These are phyloP conservation scores for Psammodynastes pulverulentus DNA, from an alignment of 2,113 vertebrate species.

Conservation along the genomic window DNA sequence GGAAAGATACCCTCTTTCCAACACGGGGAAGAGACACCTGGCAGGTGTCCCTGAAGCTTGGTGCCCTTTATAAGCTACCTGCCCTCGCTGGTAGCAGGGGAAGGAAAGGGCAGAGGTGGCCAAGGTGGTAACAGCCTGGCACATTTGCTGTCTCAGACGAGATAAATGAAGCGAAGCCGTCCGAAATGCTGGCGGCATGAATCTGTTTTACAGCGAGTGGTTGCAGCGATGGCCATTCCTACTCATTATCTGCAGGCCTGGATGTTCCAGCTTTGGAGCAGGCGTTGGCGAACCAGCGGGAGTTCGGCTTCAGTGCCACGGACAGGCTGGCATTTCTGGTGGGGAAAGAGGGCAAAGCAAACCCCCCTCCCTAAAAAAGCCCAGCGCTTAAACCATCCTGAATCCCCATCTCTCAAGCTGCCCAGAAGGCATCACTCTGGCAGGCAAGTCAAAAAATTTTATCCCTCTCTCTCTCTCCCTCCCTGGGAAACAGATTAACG, in stretches of 20 bases:
- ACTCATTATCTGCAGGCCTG: slow-evolving; percentile 19
- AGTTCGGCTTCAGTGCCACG: not conserved
- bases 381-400: not conserved
- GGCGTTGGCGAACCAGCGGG: not conserved
- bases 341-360: not conserved
- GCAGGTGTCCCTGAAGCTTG: not conserved
- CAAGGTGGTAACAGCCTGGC: not conserved
- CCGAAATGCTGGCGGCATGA: slow-evolving; percentile 6
- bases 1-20: not conserved
- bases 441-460: too few relatives aligned
- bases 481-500: not conserved
- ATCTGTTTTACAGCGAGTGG: slow-evolving; percentile 13
- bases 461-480: too few relatives aligned
- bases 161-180: slow-evolving; percentile 20
- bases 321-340: not conserved
- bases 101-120: not conserved
- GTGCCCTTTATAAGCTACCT: slow-evolving; percentile 6
- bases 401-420: not conserved
- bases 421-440: not conserved
- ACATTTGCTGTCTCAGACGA: not conserved
- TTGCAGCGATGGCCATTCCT: slow-evolving; percentile 15
- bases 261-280: slow-evolving; percentile 2
- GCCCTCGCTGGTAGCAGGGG: not conserved
- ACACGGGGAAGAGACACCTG: not conserved
- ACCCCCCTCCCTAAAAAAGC: too few relatives aligned